Evolutionary conservation across 2,888 invertebrate genomes (phyloP).

Genomic region (Calephelis perditalis): DNA sequence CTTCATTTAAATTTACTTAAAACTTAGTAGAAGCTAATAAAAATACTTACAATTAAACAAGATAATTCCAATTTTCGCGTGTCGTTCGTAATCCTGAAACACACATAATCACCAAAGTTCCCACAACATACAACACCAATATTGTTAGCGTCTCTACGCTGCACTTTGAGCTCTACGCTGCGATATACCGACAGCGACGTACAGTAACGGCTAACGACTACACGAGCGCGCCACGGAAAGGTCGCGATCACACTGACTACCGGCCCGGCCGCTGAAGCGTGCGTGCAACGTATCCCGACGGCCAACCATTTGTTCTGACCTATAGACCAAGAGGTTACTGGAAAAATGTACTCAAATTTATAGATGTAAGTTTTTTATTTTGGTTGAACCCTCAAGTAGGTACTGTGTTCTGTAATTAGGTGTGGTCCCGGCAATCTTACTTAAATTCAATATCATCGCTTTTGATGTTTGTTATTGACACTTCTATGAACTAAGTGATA

Average conservation of each 20-base stretch:
- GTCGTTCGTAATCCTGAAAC: constrained; percentile 1
- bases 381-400: no score
- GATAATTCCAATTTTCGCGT: neutral
- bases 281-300: constrained; percentile 22
- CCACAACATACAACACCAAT: constrained; percentile 1
- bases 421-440: no score
- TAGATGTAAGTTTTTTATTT: neutral
- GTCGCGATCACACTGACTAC: constrained; percentile 28
- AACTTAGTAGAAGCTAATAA: neutral
- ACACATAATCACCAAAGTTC: constrained; percentile 8
- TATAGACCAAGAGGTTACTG: constrained; percentile 17
- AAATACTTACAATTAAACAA: neutral
- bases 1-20: no score
- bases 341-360: neutral
- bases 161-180: neutral
- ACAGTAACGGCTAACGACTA: neutral
- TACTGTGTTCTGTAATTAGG: no score
- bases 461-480: no score
- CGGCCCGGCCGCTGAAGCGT: constrained; percentile 9
- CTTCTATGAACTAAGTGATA: no score
- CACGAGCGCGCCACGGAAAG: constrained; percentile 7
- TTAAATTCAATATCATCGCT: no score
- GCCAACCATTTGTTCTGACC: constrained; percentile 17
- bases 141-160: neutral
- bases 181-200: neutral